Evolutionary conservation across 1,140 invertebrate genomes (phyloP), one percentile per base, ranked within the genome.

Genomic region (Contarinia nasturtii): DNA sequence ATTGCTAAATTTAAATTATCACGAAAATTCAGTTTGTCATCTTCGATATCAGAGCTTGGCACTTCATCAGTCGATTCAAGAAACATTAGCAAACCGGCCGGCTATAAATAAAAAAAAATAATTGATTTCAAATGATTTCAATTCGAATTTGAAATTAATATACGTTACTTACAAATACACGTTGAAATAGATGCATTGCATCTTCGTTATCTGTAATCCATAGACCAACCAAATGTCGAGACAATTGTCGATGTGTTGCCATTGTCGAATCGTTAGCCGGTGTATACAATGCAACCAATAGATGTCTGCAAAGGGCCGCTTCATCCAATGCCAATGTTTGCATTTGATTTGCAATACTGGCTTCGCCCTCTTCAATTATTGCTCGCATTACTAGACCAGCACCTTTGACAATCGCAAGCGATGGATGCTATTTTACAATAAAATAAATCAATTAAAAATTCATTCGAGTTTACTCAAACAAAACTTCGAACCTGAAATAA

Each of bases 321-420:
- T 98, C 95, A 8, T 90, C 89, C 42, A 99, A 66, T 7, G 95
- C 89, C 47, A 99, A 67, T 44, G 89, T 80, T 69, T 98, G 95
- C 91, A 99, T 98, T 56, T 82, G 79, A 21, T 81, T 76, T 12
- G 92, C 89, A 40, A 95, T 81, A 55, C 87, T 85, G 34, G 77
- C 73, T 46, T 87, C 81, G 11, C 93, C 93, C 68, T 99, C 95
- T 70, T 97, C 95, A 52, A 98, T 96, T 15, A 99, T 80, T 17
- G 96, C 93, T 54, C 94, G 77, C 80, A 98, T 88, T 20, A 98
- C 84, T 45, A 98, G 67, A 2, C 95, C 94, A 2, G 94, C 93
- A 10, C 95, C 94, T 70, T 98, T 98, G 0, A 98, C 88, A 53
- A 98, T 90, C 1, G 94, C 91, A 65, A 96, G 74, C 2, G 92